Evolutionary conservation across 2,797 vertebrate species (phyloP).

Genomic region (Catharus ustulatus): DNA sequence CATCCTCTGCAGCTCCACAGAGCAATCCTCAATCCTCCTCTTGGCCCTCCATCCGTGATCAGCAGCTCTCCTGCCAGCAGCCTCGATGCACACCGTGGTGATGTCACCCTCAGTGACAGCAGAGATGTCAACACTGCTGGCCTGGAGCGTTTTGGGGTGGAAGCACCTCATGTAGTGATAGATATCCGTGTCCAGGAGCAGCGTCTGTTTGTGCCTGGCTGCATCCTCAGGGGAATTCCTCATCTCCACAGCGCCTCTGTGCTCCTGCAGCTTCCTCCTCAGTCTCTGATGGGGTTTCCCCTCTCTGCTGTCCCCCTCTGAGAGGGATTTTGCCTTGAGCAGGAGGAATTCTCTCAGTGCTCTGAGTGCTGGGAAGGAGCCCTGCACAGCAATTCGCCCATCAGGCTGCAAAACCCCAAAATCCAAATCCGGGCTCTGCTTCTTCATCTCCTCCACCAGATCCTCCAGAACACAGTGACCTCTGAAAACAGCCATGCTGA

Average conservation of each 20-base stretch:
- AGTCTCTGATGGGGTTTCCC: neutral
- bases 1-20: neutral
- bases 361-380: constrained; percentile 63
- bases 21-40: neutral
- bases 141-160: neutral
- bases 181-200: constrained; percentile 67
- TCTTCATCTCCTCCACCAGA: constrained; percentile 61
- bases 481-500: constrained; percentile 68
- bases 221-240: rapidly evolving
- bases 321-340: constrained; percentile 23
- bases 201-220: neutral
- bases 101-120: constrained; percentile 39
- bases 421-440: constrained; percentile 46
- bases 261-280: neutral
- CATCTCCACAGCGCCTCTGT: rapidly evolving
- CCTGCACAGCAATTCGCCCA: constrained; percentile 52
- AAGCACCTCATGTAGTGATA: constrained; percentile 64
- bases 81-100: constrained; percentile 52
- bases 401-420: constrained; percentile 53
- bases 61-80: neutral
- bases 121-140: neutral
- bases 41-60: neutral
- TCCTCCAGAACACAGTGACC: constrained; percentile 20
- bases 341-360: constrained; percentile 58
- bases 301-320: neutral